These are phyloP conservation scores for Chironomus tepperi DNA, from an alignment of 1,140 invertebrate genomes.

Conservation along the genomic window DNA sequence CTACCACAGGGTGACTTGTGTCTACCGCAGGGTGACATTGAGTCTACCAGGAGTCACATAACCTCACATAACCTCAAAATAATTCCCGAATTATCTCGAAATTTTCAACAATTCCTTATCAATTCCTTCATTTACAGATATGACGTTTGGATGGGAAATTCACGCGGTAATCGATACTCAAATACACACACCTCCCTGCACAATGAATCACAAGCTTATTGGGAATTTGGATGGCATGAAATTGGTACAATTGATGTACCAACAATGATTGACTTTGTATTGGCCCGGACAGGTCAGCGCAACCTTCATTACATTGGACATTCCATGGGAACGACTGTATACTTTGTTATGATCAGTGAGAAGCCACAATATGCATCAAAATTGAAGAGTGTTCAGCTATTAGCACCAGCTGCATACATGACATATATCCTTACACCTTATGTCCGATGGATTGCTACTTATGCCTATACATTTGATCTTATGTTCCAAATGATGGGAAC, in stretches of 20 bases:
- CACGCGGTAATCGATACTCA: conserved; percentile 57
- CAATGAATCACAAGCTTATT: conserved; percentile 47
- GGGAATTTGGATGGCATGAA: conserved; percentile 56
- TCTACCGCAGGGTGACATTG: no score
- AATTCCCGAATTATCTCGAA: no score
- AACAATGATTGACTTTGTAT: conserved; percentile 56
- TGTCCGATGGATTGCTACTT: conserved; percentile 32
- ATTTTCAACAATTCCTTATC: no score
- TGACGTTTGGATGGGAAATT: conserved; percentile 67
- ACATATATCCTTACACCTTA: conserved; percentile 44
- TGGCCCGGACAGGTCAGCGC: conserved; percentile 44
- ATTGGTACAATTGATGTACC: conserved; percentile 62
- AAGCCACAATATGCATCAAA: conserved; percentile 50
- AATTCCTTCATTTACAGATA: conserved; percentile 36
- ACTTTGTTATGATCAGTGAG: conserved; percentile 46
- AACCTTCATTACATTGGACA: conserved; percentile 57
- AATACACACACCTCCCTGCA: conserved; percentile 48
- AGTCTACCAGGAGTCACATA: no score
- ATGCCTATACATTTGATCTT: background rate
- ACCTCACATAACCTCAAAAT: no score
- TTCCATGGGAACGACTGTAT: conserved; percentile 49
- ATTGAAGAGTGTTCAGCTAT: conserved; percentile 43
- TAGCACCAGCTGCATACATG: conserved; percentile 52
- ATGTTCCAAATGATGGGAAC: background rate
- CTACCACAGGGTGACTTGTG: no score